Evolutionary conservation across 2,113 vertebrate genomes (phyloP), one percentile per base, ranked within the genome.

Genomic region (Amazona vittata): DNA sequence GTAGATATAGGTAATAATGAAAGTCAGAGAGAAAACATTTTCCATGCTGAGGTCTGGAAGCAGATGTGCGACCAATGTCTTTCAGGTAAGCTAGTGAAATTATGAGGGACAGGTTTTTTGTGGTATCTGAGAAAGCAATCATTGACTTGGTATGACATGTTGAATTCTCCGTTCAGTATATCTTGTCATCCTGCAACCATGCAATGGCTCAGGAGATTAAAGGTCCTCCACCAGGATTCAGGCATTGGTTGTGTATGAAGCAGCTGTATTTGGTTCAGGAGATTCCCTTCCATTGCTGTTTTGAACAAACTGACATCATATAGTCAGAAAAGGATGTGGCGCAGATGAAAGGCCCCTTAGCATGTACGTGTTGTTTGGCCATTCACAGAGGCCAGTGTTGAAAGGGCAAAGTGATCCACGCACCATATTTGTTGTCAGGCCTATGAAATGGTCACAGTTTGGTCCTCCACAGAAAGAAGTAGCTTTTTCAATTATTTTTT

Each of bases 301-400:
- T 76, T 2, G 1, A 65, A 28, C 19, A 80, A 70, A 68, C 7
- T 53, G 33, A 28, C 4, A 5, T 70, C 59, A 39, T 39, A 39
- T 10, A 37, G 18, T 75, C 46, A 67, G 70, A 43, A 71, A 26
- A 85, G n/a, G 14, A 70, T 28, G 9, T 79, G 18, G 17, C 7
- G 3, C 18, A 18, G 33, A n/a, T 49, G 28, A 81, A 29, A 1
- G 2, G 9, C 37, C 90, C 33, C 37, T 84, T 41, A 28, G 8
- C 5, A 0, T 22, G 6, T 47, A 12, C 16, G 0, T 53, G 18
- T 41, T 84, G 60, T n/a, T 57, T 67, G 37, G 37, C 33, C 11
- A 7, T 17, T 80, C 59, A 33, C 49, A 62, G 44, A 43, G 12
- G 9, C 39, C 0, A 0, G 6, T 50, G 25, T 19, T 86, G 19